Evolutionary conservation across 92 coral and sea anemone species (phyloP).

Genomic region (Phenganax stokvisi): DNA sequence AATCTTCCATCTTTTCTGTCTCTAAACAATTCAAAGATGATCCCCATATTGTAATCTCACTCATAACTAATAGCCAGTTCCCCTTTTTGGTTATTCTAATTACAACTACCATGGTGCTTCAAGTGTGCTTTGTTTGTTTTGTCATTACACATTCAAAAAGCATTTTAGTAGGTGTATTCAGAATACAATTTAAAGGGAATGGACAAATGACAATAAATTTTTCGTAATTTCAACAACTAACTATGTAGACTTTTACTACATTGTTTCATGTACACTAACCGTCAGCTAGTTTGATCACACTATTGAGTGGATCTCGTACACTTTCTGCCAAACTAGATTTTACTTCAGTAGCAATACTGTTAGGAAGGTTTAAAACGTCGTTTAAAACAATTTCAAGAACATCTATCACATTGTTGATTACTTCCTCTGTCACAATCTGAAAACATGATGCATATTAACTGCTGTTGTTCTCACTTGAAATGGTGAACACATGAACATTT

Average conservation of each 20-base stretch:
- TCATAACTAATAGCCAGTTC: too few relatives aligned
- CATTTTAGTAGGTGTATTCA: too few relatives aligned
- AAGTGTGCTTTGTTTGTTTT: too few relatives aligned
- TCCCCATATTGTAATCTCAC: too few relatives aligned
- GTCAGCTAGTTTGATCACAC: slow-evolving; percentile 31
- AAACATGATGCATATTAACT: slow-evolving; percentile 28
- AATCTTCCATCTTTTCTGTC: slow-evolving; percentile 56
- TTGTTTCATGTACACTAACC: slow-evolving; percentile 43
- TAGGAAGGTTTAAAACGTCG: slow-evolving; percentile 14
- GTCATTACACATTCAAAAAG: too few relatives aligned
- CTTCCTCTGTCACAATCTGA: slow-evolving; percentile 31
- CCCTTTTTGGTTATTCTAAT: too few relatives aligned
- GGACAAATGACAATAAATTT: too few relatives aligned
- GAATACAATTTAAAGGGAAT: too few relatives aligned
- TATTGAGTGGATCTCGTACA: slow-evolving; percentile 2
- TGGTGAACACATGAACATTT: neutral
- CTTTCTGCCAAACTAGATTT: neutral
- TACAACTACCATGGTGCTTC: too few relatives aligned
- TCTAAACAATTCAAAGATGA: slow-evolving; percentile 37
- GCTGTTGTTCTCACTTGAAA: neutral
- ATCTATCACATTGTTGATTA: slow-evolving; percentile 28
- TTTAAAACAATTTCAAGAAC: slow-evolving; percentile 57
- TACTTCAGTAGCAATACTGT: neutral
- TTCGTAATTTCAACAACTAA: neutral
- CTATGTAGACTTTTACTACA: neutral